Percentiles rank a stretch among this genome's conserved stretches.
Evolutionary conservation across 2,888 invertebrate species (phyloP).

Genomic region (Empis stercorea): DNA sequence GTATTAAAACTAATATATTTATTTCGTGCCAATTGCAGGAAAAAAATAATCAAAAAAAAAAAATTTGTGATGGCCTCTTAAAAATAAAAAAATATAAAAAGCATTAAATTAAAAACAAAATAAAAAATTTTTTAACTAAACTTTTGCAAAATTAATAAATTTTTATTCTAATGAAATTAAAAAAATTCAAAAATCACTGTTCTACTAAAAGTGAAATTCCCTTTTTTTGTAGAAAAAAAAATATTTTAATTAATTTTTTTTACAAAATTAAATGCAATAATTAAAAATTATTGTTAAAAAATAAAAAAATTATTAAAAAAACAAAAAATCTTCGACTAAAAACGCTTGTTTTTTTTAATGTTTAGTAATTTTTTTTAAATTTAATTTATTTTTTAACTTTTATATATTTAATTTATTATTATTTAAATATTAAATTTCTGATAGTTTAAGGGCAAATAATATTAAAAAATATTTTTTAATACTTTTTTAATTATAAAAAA

Average conservation of each 20-base stretch:
- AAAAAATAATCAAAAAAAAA: constrained; percentile 6
- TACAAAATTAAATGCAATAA: background rate
- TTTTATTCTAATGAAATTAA: background rate
- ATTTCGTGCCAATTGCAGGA: background rate
- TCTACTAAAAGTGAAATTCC: too few relatives aligned
- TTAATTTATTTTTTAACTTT: constrained; percentile 2
- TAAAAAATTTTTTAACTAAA: background rate
- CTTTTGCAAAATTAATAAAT: background rate
- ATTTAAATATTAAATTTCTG: background rate
- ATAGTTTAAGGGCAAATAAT: background rate
- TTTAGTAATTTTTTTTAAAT: background rate
- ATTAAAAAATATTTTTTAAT: background rate
- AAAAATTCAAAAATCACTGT: too few relatives aligned
- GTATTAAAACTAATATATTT: too few relatives aligned
- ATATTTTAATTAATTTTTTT: too few relatives aligned
- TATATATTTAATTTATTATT: background rate
- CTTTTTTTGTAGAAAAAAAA: too few relatives aligned
- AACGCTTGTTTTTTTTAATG: constrained; percentile 29
- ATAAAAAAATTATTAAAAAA: constrained; percentile 2
- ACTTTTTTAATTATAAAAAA: background rate
- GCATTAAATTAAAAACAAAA: constrained; percentile 1
- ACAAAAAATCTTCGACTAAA: constrained; percentile 32
- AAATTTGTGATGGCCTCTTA: constrained; percentile 36
- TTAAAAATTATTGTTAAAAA: constrained; percentile 6
- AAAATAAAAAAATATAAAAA: background rate